These are phyloP conservation scores for Entomobrya multifasciata DNA, from an alignment of 2,888 invertebrate genomes.

Conservation along the genomic window DNA sequence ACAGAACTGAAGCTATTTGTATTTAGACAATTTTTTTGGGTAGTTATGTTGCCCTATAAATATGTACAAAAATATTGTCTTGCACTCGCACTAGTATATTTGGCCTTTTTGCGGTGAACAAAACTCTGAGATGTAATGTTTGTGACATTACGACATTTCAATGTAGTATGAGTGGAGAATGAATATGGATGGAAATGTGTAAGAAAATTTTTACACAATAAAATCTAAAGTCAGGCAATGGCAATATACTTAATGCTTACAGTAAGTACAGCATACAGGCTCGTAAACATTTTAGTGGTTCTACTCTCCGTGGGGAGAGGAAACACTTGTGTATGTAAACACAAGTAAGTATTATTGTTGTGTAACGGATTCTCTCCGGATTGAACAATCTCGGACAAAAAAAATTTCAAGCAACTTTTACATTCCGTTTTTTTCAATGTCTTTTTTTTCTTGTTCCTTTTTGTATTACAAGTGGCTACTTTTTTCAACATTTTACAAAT, in stretches of 20 bases:
- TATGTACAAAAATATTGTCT: neutral
- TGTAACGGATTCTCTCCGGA: conserved; percentile 60
- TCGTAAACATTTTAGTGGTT: neutral
- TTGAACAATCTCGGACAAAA: conserved; percentile 52
- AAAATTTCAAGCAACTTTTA: neutral
- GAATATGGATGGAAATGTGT: no score
- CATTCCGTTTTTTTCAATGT: conserved; percentile 9
- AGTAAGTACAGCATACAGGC: neutral
- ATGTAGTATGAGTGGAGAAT: no score
- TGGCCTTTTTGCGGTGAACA: conserved; percentile 46
- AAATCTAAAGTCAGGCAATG: no score
- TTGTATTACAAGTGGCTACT: neutral
- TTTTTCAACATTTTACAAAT: neutral
- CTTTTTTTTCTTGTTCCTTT: conserved; percentile 4
- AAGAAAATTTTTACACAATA: no score
- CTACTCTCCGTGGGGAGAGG: no score
- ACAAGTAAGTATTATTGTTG: neutral
- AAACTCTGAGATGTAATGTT: no score
- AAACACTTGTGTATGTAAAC: neutral
- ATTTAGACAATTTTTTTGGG: neutral
- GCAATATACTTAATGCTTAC: neutral
- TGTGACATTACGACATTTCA: no score
- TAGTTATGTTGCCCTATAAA: neutral
- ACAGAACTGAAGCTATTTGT: neutral
- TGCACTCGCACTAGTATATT: conserved; percentile 41